These are phyloP conservation scores for Apodemus agrarius DNA, from an alignment of 2,797 vertebrate species.

Conservation along the genomic window DNA sequence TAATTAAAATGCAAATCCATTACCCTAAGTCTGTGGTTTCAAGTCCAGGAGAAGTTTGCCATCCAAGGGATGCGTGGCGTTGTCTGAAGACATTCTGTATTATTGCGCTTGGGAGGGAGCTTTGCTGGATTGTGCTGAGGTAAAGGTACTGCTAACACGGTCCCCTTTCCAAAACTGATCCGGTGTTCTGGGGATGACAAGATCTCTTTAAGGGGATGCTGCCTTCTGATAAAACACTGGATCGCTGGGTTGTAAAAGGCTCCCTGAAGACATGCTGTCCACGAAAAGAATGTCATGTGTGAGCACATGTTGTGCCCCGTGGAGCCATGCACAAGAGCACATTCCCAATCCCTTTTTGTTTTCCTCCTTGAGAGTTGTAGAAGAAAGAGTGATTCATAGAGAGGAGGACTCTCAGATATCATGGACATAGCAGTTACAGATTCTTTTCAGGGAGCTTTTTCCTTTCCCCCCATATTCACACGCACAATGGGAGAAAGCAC, in stretches of 20 bases:
- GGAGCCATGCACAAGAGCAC: not conserved
- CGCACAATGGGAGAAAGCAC: not conserved
- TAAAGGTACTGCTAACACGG: not conserved
- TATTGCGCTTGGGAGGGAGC: not conserved
- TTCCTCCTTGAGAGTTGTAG: not conserved
- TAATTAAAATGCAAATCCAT: conserved; percentile 43
- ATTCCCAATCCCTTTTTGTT: not conserved
- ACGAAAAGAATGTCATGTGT: not conserved
- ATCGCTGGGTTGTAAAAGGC: not conserved
- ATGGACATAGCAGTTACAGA: not conserved
- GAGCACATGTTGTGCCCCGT: not conserved
- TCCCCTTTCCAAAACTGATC: not conserved
- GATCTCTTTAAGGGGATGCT: not conserved
- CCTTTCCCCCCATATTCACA: not conserved
- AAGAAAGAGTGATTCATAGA: not conserved
- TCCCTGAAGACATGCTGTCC: not conserved
- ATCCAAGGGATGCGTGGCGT: not conserved
- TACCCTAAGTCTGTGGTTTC: not conserved
- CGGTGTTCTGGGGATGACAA: not conserved
- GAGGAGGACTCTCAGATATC: not conserved
- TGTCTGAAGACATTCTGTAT: not conserved
- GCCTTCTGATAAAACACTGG: not conserved
- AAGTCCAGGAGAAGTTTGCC: not conserved
- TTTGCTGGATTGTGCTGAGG: not conserved
- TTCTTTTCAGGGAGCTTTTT: not conserved